These are phyloP conservation scores for Molothrus ater DNA, from an alignment of 2,797 vertebrate genomes.

Conservation along the genomic window DNA sequence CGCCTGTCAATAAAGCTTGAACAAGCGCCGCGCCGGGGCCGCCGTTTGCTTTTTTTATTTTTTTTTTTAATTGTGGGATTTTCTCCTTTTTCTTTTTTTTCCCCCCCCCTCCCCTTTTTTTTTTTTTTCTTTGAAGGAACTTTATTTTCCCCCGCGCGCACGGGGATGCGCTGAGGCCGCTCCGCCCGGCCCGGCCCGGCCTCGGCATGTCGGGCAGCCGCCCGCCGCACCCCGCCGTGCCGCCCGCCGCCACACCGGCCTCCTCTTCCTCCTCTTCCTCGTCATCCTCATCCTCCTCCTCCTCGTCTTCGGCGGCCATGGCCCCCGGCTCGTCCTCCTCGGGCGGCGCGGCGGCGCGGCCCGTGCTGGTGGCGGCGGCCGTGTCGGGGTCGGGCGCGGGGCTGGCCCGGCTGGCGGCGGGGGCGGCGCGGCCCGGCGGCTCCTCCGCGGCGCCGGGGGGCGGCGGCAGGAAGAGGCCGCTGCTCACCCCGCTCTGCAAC, in stretches of 20 bases:
- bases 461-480: constrained; percentile 86
- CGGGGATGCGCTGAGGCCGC: constrained; percentile 59
- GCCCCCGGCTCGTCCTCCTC: constrained; percentile 68
- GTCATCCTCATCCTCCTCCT: constrained; percentile 53
- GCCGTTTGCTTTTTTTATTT: neutral
- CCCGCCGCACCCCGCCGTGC: constrained; percentile 49
- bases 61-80: neutral
- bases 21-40: neutral
- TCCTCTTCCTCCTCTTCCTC: constrained; percentile 43
- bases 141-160: constrained; percentile 58
- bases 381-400: constrained; percentile 73
- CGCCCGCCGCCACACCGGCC: constrained; percentile 47
- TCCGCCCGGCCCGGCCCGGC: constrained; percentile 26
- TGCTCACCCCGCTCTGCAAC: constrained; percentile 89
- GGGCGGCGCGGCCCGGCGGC: constrained; percentile 55
- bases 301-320: constrained; percentile 54
- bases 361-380: constrained; percentile 71
- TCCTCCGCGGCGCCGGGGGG: constrained; percentile 61
- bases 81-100: neutral
- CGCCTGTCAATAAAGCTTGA: constrained; percentile 43
- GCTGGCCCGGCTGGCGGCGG: constrained; percentile 66
- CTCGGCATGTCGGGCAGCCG: constrained; percentile 77
- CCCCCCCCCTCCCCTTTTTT: accelerated
- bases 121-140: neutral
- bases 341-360: constrained; percentile 54